Evolutionary conservation across 1,140 invertebrate genomes (phyloP).

Genomic region (Diachasmimorpha longicaudata): DNA sequence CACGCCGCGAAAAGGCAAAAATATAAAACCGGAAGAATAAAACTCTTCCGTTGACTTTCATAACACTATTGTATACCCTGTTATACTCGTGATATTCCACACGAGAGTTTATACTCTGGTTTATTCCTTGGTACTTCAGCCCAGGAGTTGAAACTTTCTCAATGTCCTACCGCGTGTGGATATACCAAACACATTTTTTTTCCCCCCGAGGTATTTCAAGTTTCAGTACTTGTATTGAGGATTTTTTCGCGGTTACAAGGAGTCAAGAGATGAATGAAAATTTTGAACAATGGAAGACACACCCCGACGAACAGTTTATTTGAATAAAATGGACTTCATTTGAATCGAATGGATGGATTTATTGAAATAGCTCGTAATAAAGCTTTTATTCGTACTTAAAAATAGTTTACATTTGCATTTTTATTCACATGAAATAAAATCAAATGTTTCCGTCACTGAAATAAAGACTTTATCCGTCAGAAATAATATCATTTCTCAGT

Average conservation of each 20-base stretch:
- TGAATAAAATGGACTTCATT: no score
- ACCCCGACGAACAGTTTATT: no score
- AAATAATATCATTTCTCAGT: neutral
- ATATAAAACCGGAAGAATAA: neutral
- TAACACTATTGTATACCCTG: neutral
- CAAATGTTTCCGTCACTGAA: no score
- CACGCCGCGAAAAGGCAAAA: neutral
- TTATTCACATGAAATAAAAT: no score
- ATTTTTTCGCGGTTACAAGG: neutral
- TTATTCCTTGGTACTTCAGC: neutral
- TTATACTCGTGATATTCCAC: neutral
- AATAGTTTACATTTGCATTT: no score
- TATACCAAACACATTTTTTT: neutral
- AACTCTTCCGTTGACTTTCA: neutral
- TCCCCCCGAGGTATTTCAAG: neutral
- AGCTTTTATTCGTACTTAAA: no score
- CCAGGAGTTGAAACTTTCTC: neutral
- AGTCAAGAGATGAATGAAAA: neutral
- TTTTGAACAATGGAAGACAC: neutral
- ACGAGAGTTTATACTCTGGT: slow-evolving; percentile 1
- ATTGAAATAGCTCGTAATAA: no score
- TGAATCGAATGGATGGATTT: no score
- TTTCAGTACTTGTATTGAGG: neutral
- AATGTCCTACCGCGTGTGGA: neutral
- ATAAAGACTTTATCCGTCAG: neutral